phyloP scores from a whole-genome alignment of 2,113 vertebrate species.

The Thunnus maccoyii region DNA sequence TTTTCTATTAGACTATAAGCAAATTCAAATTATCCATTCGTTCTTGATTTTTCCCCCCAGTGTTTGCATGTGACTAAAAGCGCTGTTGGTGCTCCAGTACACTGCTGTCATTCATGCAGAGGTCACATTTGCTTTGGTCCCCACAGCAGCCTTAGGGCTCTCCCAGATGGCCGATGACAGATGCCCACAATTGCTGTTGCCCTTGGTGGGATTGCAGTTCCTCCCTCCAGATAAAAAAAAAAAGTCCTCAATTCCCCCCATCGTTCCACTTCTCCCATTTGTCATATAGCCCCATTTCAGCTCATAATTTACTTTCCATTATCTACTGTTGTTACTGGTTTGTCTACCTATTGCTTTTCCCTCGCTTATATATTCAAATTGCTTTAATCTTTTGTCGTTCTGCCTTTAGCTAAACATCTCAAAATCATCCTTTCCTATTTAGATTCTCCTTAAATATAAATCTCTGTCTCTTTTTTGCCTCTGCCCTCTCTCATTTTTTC shows the following conservation, averaged over 20 bases:
- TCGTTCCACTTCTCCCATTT: constrained; percentile 37
- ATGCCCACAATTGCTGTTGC: constrained; percentile 78
- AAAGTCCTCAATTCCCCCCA: constrained; percentile 20
- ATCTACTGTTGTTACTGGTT: neutral
- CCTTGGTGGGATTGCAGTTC: constrained; percentile 67
- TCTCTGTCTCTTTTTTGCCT: neutral
- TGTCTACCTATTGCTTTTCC: neutral
- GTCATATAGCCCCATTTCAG: constrained; percentile 29
- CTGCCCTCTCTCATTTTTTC: neutral
- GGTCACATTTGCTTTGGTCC: constrained; percentile 73
- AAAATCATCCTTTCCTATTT: constrained; percentile 1
- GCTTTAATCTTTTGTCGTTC: no score
- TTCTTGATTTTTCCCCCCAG: neutral
- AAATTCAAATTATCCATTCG: no score
- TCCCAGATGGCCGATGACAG: constrained; percentile 82
- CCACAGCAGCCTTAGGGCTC: constrained; percentile 55
- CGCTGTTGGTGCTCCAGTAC: constrained; percentile 10
- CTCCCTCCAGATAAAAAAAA: constrained; percentile 56
- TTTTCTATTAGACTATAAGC: no score
- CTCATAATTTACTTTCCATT: constrained; percentile 28
- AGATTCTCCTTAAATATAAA: neutral
- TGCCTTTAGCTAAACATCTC: no score
- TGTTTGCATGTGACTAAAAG: constrained; percentile 26
- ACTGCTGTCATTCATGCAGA: constrained; percentile 50
- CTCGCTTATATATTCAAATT: constrained; percentile 11